A percentile compares a stretch with the other conserved stretches of the same genome.
These are phyloP conservation scores for Andrena hattorfiana DNA, from an alignment of 2,888 invertebrate species.

Conservation along the genomic window DNA sequence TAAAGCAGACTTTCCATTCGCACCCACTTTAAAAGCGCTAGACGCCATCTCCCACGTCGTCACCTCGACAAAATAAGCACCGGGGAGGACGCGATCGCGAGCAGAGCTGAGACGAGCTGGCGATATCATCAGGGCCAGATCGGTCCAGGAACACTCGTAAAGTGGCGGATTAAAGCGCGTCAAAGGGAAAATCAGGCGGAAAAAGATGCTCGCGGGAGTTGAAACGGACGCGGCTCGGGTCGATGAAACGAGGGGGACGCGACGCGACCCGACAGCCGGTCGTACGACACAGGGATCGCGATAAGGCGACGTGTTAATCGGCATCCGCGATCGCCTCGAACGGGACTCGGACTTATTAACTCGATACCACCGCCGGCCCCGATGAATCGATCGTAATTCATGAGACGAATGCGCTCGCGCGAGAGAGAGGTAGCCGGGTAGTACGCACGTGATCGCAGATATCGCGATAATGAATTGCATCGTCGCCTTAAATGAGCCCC, in stretches of 20 bases:
- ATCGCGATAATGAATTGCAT: slow-evolving; percentile 74
- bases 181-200: slow-evolving; percentile 9
- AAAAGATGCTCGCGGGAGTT: slow-evolving; percentile 18
- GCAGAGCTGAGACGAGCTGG: background rate
- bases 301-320: slow-evolving; percentile 65
- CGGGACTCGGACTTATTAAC: slow-evolving; percentile 74
- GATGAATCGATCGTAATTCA: slow-evolving; percentile 72
- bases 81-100: background rate
- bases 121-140: slow-evolving; percentile 12
- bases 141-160: slow-evolving; percentile 14
- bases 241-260: slow-evolving; percentile 23
- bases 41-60: background rate
- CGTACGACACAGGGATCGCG: slow-evolving; percentile 59
- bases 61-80: background rate
- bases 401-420: slow-evolving; percentile 48
- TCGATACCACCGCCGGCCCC: slow-evolving; percentile 64
- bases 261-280: slow-evolving; percentile 36
- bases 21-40: background rate
- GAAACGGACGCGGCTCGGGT: background rate
- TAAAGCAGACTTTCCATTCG: background rate
- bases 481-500: slow-evolving; percentile 66
- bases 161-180: slow-evolving; percentile 28
- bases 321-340: slow-evolving; percentile 64
- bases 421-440: slow-evolving; percentile 36
- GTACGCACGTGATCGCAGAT: slow-evolving; percentile 66